A percentile compares a stretch with the other conserved stretches of the same genome.
These are phyloP conservation scores for Brachionus sp. DNA, from an alignment of 1,140 invertebrate species.

Conservation along the genomic window DNA sequence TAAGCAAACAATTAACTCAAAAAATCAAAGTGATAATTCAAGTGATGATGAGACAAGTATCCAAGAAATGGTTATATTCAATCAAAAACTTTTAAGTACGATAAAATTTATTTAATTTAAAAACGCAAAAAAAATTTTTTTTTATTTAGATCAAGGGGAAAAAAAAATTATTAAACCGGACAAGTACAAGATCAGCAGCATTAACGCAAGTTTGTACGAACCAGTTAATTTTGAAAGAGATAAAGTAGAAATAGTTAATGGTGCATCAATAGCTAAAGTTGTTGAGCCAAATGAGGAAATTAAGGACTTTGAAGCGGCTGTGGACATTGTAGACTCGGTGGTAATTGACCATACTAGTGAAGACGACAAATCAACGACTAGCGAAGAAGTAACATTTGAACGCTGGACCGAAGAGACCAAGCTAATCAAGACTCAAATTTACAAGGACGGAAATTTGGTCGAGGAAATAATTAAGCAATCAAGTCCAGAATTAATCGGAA, in stretches of 20 bases:
- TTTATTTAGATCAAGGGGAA: constrained; percentile 5
- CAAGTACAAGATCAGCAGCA: not conserved
- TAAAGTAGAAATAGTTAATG: not conserved
- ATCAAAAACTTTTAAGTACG: constrained; percentile 4
- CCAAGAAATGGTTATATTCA: constrained; percentile 23
- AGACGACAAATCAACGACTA: constrained; percentile 23
- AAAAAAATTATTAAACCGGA: constrained; percentile 6
- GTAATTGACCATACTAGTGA: constrained; percentile 39
- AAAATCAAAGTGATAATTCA: not conserved
- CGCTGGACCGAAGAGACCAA: constrained; percentile 12
- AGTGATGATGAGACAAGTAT: constrained; percentile 39
- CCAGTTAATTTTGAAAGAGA: not conserved
- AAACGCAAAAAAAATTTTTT: not conserved
- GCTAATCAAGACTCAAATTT: not conserved
- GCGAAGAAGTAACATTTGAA: constrained; percentile 23
- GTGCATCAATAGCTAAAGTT: not conserved
- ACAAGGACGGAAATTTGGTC: constrained; percentile 25
- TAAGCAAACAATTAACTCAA: not conserved
- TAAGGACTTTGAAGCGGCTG: constrained; percentile 24
- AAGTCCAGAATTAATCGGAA: not conserved
- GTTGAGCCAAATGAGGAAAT: not conserved
- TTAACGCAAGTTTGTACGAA: not conserved
- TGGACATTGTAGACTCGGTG: constrained; percentile 28
- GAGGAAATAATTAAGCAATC: constrained; percentile 8
- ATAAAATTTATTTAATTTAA: not conserved